Conservation (phyloP, 2,888 invertebrate genomes). For the Tachina grossa region DNA sequence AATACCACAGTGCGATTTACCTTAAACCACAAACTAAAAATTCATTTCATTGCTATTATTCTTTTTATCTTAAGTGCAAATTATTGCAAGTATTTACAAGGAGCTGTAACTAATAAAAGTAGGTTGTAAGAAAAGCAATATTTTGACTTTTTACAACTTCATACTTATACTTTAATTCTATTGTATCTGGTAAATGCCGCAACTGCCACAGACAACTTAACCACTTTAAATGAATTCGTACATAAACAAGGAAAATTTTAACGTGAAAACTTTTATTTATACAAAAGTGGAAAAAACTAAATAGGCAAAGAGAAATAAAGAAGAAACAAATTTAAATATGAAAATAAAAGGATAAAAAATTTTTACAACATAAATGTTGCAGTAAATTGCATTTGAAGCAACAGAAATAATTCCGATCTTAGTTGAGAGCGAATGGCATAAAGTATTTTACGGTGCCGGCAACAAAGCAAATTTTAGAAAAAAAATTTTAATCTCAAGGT, state of each 20-base stretch:
- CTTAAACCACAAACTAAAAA: too few species aligned
- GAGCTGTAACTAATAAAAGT: not conserved
- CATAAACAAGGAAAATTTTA: not conserved
- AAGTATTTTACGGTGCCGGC: too few species aligned
- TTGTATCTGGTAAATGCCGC: not conserved
- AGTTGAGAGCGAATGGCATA: too few species aligned
- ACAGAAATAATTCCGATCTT: too few species aligned
- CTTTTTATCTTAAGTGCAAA: too few species aligned
- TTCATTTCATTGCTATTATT: too few species aligned
- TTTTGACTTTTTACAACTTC: not conserved
- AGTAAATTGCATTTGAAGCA: too few species aligned
- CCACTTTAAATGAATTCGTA: slow-evolving; percentile 10
- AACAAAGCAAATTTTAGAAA: too few species aligned
- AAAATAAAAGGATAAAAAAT: not conserved
- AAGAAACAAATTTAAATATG: too few species aligned
- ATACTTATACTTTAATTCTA: not conserved
- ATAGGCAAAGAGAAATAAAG: not conserved
- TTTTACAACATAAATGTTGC: too few species aligned
- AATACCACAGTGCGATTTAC: too few species aligned
- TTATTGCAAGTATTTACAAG: not conserved
- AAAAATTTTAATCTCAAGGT: too few species aligned
- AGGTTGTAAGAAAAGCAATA: not conserved
- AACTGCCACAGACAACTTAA: not conserved
- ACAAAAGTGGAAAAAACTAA: not conserved
- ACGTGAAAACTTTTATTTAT: not conserved